Conservation (phyloP, 2,888 invertebrate species). For the Trissoscelio sp. region DNA sequence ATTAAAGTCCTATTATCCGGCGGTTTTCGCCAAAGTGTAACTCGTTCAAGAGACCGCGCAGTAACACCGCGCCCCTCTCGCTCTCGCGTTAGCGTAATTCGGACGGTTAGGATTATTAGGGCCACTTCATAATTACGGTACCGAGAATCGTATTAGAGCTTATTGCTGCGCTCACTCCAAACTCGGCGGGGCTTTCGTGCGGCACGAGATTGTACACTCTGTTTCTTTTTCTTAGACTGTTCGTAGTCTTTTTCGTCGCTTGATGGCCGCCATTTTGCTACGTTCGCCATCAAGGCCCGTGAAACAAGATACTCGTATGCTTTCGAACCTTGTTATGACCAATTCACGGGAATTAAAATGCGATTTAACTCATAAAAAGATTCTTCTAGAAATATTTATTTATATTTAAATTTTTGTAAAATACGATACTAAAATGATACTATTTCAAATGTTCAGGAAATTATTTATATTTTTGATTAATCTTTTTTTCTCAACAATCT, state of each 20-base stretch:
- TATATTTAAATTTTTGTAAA: no score
- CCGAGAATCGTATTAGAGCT: constrained; percentile 70
- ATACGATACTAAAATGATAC: no score
- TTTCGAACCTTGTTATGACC: background rate
- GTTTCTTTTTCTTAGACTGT: constrained; percentile 54
- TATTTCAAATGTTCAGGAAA: no score
- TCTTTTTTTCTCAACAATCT: no score
- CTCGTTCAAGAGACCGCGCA: constrained; percentile 57
- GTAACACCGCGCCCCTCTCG: no score
- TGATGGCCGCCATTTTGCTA: constrained; percentile 59
- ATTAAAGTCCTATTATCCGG: constrained; percentile 71
- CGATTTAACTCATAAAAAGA: constrained; percentile 17
- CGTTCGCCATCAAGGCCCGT: constrained; percentile 56
- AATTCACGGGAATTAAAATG: constrained; percentile 21
- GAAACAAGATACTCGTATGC: constrained; percentile 4
- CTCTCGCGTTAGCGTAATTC: constrained; percentile 70
- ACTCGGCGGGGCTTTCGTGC: constrained; percentile 59
- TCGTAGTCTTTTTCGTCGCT: constrained; percentile 40
- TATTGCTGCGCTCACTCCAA: constrained; percentile 46
- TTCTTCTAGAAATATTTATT: no score
- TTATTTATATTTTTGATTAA: no score
- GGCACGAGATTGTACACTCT: constrained; percentile 60
- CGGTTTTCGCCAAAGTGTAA: constrained; percentile 61
- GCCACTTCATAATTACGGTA: constrained; percentile 70
- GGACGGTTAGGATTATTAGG: constrained; percentile 69